phyloP scores from a whole-genome alignment of 2,113 vertebrate species.

The Ivindomyrus marchei region DNA sequence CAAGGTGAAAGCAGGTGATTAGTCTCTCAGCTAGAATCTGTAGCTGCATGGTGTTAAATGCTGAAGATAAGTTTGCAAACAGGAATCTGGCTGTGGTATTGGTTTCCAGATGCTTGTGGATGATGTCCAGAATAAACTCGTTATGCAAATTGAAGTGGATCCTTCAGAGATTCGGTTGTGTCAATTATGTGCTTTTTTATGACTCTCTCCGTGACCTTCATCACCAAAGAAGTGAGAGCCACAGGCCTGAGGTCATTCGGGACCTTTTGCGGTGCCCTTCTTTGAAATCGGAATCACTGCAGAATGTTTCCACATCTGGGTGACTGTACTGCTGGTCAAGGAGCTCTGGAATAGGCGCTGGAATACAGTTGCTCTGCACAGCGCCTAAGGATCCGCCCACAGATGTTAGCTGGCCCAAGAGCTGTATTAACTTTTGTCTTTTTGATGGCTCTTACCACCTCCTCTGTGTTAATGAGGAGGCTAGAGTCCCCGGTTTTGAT shows the following conservation, averaged over 20 bases:
- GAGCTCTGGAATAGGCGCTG: neutral
- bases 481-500: neutral
- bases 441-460: neutral
- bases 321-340: neutral
- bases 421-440: neutral
- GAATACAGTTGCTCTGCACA: too few relatives aligned
- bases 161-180: neutral
- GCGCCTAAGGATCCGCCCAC: neutral
- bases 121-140: neutral
- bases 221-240: too few relatives aligned
- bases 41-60: slow-evolving; percentile 3
- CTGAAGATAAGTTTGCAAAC: slow-evolving; percentile 10
- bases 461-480: neutral
- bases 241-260: neutral
- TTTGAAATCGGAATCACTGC: neutral
- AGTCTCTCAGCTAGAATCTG: slow-evolving; percentile 1
- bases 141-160: neutral
- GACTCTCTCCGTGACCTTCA: neutral
- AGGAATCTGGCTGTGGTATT: neutral
- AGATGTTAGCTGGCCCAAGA: neutral
- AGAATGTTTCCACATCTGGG: neutral
- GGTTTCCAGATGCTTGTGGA: slow-evolving; percentile 13
- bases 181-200: neutral
- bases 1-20: neutral
- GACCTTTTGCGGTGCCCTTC: neutral